Conservation (phyloP, 1,140 invertebrate species). For the Probaryconus sp. region DNA sequence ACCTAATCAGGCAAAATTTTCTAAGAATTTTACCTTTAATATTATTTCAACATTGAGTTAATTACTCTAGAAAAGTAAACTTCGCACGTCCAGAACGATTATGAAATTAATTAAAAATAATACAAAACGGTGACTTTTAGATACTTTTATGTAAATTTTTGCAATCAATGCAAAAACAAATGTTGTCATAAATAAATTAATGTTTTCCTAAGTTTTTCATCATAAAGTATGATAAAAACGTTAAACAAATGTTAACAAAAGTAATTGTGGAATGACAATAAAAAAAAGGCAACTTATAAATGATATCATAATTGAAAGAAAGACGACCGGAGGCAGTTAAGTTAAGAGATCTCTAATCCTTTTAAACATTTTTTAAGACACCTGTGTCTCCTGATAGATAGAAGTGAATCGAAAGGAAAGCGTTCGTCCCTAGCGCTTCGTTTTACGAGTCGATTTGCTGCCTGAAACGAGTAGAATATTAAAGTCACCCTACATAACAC, state of each 20-base stretch:
- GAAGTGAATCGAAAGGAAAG: constrained; percentile 46
- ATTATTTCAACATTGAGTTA: constrained; percentile 23
- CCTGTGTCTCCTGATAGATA: constrained; percentile 36
- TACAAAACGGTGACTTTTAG: too few species aligned
- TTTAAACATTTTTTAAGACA: constrained; percentile 48
- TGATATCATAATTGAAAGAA: too few species aligned
- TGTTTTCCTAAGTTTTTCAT: too few species aligned
- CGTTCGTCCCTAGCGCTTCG: constrained; percentile 31
- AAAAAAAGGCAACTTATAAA: too few species aligned
- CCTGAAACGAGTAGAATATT: constrained; percentile 50
- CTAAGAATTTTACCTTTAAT: constrained; percentile 29
- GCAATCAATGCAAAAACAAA: too few species aligned
- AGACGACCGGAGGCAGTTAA: too few species aligned
- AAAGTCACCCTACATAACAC: constrained; percentile 40
- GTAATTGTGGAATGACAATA: too few species aligned
- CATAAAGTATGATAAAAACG: too few species aligned
- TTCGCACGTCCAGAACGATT: constrained; percentile 7
- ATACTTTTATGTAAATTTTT: too few species aligned
- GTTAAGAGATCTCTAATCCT: too few species aligned
- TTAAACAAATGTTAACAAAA: too few species aligned
- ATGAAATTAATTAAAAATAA: constrained; percentile 21
- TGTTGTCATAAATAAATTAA: too few species aligned
- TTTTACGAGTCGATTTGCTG: constrained; percentile 51
- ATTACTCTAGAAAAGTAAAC: constrained; percentile 21
- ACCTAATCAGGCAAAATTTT: constrained; percentile 41